A percentile compares a stretch with the other conserved stretches of the same genome.
Evolutionary conservation across 2,113 vertebrate species (phyloP).

Genomic region (Recurvirostra avosetta): DNA sequence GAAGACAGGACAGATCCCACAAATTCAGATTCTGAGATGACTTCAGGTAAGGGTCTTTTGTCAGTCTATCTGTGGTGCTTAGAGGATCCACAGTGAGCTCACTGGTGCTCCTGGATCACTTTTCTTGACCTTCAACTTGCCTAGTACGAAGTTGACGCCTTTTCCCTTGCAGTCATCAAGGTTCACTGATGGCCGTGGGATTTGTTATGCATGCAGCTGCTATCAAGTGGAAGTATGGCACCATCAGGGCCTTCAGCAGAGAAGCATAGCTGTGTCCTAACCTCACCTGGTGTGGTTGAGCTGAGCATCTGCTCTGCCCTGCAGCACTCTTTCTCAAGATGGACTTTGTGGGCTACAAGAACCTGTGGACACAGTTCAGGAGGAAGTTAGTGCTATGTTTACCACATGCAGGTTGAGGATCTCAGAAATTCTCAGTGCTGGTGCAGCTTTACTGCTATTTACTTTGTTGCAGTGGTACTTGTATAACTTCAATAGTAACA

Average conservation of each 20-base stretch:
- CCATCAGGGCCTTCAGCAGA: not conserved
- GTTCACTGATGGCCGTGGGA: not conserved
- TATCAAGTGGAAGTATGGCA: not conserved
- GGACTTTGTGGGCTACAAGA: not conserved
- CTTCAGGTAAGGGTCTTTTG: not conserved
- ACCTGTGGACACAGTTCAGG: fast-evolving
- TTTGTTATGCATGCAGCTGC: fast-evolving
- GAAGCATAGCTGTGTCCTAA: not conserved
- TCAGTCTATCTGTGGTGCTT: not conserved
- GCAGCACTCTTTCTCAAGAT: fast-evolving
- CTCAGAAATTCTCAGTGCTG: not conserved
- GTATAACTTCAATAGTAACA: not conserved
- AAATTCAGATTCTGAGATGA: not conserved
- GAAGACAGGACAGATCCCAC: not conserved
- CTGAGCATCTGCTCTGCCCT: not conserved
- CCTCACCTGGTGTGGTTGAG: not conserved
- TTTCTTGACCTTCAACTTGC: not conserved
- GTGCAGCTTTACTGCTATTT: not conserved
- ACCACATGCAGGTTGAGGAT: not conserved
- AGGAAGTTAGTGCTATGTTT: not conserved
- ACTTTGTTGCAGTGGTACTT: not conserved
- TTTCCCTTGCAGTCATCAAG: not conserved
- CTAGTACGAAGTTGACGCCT: fast-evolving
- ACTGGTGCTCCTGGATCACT: not conserved
- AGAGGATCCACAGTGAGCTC: not conserved